Percentiles rank a stretch among this genome's conserved stretches.
Evolutionary conservation across 2,113 vertebrate genomes (phyloP).

Genomic region (Archilochus colubris): DNA sequence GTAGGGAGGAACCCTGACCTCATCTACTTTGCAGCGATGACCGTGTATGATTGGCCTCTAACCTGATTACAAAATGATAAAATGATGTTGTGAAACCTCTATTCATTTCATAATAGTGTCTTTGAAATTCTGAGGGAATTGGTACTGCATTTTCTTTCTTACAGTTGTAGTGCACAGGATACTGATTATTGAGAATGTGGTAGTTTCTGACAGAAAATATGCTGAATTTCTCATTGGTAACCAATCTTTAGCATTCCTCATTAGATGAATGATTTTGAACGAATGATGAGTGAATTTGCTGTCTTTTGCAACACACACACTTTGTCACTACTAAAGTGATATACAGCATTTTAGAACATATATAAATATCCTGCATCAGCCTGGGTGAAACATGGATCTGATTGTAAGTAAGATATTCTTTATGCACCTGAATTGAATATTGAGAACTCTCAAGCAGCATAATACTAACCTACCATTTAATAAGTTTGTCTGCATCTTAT

Average conservation of each 20-base stretch:
- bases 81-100: constrained; percentile 58
- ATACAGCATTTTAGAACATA: neutral
- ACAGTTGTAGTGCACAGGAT: neutral
- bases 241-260: constrained; percentile 8
- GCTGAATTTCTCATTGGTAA: constrained; percentile 11
- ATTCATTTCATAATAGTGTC: constrained; percentile 49
- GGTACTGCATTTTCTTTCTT: neutral
- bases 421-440: neutral
- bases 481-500: neutral
- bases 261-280: neutral
- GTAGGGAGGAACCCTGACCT: constrained; percentile 21
- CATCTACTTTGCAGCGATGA: constrained; percentile 2
- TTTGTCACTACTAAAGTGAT: neutral
- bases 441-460: neutral
- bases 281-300: neutral
- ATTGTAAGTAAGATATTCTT: neutral
- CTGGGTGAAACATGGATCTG: neutral
- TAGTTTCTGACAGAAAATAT: constrained; percentile 1
- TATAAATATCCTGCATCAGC: neutral
- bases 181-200: neutral
- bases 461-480: neutral
- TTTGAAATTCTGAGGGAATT: constrained; percentile 13
- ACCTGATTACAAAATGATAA: constrained; percentile 60
- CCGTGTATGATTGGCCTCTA: constrained; percentile 40
- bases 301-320: neutral